Percentiles rank a stretch among this genome's conserved stretches.
Evolutionary conservation across 37 sponge, comb jelly and placozoan species (phyloP).

Genomic region (Crambe crambe): DNA sequence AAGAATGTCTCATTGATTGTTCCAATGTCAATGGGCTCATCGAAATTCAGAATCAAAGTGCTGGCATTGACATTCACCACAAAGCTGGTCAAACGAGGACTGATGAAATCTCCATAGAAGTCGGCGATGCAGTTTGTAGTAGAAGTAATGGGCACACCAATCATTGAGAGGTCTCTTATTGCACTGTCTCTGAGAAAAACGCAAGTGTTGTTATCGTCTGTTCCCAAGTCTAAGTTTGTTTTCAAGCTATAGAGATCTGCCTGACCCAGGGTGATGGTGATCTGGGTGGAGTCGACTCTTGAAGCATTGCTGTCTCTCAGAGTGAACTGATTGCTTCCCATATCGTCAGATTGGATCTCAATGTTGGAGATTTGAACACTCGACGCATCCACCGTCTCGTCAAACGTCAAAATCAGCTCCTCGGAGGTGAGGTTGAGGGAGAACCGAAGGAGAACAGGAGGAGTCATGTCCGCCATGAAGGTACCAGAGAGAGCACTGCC

Average conservation of each 20-base stretch:
- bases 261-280: slow-evolving; percentile 39
- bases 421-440: slow-evolving; percentile 78
- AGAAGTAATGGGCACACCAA: not conserved
- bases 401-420: slow-evolving; percentile 77
- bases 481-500: not conserved
- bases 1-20: slow-evolving; percentile 66
- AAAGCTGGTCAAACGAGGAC: slow-evolving; percentile 61
- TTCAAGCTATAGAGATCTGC: slow-evolving; percentile 69
- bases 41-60: slow-evolving; percentile 64
- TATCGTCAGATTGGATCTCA: slow-evolving; percentile 39
- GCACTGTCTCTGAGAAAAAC: slow-evolving; percentile 23
- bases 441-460: slow-evolving; percentile 59
- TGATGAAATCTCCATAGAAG: slow-evolving; percentile 56
- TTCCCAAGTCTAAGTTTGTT: slow-evolving; percentile 51
- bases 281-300: slow-evolving; percentile 50
- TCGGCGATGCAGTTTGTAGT: slow-evolving; percentile 21
- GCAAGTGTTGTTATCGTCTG: slow-evolving; percentile 74
- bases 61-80: slow-evolving; percentile 64
- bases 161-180: slow-evolving; percentile 47
- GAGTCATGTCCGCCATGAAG: slow-evolving; percentile 50
- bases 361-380: slow-evolving; percentile 31
- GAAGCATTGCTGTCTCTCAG: slow-evolving; percentile 34
- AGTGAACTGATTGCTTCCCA: slow-evolving; percentile 4
- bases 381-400: slow-evolving; percentile 75
- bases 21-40: slow-evolving; percentile 82